Evolutionary conservation across 2,797 vertebrate genomes (phyloP).

Genomic region (Alectoris magna): DNA sequence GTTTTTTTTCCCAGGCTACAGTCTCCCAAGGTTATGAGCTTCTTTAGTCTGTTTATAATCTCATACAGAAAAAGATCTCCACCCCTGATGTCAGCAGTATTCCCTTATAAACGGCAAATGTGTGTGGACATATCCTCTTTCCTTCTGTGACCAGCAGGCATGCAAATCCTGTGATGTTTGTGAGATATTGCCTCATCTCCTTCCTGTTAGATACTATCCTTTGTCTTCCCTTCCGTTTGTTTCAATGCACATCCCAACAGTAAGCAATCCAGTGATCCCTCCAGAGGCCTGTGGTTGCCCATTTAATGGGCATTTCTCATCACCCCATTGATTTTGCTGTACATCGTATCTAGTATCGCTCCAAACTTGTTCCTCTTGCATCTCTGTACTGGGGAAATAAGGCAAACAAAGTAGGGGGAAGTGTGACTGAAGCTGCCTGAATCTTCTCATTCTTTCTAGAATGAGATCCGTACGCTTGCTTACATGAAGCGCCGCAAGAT

Average conservation of each 20-base stretch:
- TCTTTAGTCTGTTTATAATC: background rate
- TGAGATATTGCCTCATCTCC: background rate
- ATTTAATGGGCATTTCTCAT: background rate
- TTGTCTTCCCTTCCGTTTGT: background rate
- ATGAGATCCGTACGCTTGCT: slow-evolving; percentile 91
- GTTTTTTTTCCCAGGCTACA: background rate
- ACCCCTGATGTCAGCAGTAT: background rate
- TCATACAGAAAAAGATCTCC: background rate
- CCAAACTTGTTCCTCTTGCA: background rate
- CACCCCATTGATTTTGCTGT: background rate
- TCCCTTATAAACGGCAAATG: background rate
- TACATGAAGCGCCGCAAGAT: slow-evolving; percentile 92
- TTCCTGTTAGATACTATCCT: slow-evolving; percentile 15
- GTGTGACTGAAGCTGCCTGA: background rate
- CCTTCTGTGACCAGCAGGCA: background rate
- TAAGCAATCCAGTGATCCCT: background rate
- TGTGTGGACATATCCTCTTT: background rate
- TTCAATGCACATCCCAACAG: background rate
- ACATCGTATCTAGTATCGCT: background rate
- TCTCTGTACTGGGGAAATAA: background rate
- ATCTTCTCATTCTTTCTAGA: slow-evolving; percentile 72
- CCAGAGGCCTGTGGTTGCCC: background rate
- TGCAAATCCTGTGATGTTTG: slow-evolving; percentile 13
- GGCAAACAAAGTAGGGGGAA: background rate
- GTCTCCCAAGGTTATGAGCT: background rate